Evolutionary conservation across 1,140 invertebrate genomes (phyloP), one percentile per base, ranked within the genome.

Genomic region (Gonioctena quinquepunctata): DNA sequence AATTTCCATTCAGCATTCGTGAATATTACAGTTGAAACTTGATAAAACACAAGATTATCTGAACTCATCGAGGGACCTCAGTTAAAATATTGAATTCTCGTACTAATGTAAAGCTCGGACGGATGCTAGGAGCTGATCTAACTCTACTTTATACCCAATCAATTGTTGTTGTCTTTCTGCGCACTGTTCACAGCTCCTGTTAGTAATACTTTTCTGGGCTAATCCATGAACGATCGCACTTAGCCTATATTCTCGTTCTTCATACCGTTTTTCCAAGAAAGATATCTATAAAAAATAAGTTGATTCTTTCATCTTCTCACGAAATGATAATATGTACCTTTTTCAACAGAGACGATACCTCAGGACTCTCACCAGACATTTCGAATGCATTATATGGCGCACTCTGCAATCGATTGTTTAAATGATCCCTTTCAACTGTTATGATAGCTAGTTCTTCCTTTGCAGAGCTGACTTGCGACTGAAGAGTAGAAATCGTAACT

Each of bases 361-460:
- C 73, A 0, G 56, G 6, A 11, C n/a, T 19, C 52, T 72, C 68
- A 52, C 59, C 69, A 2, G 42, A 27, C 19, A 27, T 59, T 13
- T 50, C 52, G 3, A 18, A 64, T n/a, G 3, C 11, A 11, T 60
- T 69, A 11, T 68, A 50, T 13, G 66, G 16, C 13, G 61, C 22
- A 27, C 59, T 74, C 7, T 63, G 7, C 28, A 77, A 61, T 77
- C 85, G 84, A 21, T 80, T 79, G 73, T 89, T 88, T 26, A 89
- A 80, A 76, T 89, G 87, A 70, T 89, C 87, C 23, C 87, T 80
- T 78, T 90, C 89, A 2, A 85, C 85, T 72, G 85, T 85, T 1
- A 89, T 70, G 4, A 88, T 80, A 1, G 87, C 76, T 1, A 86
- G 76, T 75, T 89, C 86, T 65, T 89, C 87, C 68, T 88, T 87